phyloP scores from a whole-genome alignment of 2,113 vertebrate species.

The Pluvianellus socialis region DNA sequence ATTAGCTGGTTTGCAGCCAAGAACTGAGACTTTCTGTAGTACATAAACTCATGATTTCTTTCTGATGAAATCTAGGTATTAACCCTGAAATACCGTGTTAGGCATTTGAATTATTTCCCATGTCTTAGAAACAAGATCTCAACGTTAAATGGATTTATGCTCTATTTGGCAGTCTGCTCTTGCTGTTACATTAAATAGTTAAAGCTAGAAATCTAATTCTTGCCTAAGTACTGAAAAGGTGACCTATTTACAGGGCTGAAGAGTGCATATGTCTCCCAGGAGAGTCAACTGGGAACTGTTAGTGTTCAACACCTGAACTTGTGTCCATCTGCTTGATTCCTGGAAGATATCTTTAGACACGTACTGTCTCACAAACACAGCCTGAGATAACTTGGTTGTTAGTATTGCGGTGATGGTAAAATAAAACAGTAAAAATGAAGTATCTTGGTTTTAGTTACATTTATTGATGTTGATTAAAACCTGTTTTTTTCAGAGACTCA shows the following conservation, averaged over 20 bases:
- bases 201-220: not conserved
- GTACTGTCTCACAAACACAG: fast-evolving
- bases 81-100: not conserved
- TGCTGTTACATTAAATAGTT: not conserved
- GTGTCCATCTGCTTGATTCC: not conserved
- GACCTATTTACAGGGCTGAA: not conserved
- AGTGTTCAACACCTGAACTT: not conserved
- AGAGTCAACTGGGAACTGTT: not conserved
- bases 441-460: not conserved
- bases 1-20: not conserved
- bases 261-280: not conserved
- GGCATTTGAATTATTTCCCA: not conserved
- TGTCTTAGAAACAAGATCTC: not conserved
- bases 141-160: not conserved
- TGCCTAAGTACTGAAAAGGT: not conserved
- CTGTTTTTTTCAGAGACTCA: not conserved
- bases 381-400: not conserved
- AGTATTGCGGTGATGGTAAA: not conserved
- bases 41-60: not conserved
- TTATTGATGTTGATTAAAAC: not conserved
- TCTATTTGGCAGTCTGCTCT: not conserved
- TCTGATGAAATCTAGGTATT: not conserved
- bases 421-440: not conserved
- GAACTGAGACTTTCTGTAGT: not conserved
- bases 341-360: not conserved